Conservation (phyloP, 2,888 invertebrate genomes). For the Aporophyla nigra region DNA sequence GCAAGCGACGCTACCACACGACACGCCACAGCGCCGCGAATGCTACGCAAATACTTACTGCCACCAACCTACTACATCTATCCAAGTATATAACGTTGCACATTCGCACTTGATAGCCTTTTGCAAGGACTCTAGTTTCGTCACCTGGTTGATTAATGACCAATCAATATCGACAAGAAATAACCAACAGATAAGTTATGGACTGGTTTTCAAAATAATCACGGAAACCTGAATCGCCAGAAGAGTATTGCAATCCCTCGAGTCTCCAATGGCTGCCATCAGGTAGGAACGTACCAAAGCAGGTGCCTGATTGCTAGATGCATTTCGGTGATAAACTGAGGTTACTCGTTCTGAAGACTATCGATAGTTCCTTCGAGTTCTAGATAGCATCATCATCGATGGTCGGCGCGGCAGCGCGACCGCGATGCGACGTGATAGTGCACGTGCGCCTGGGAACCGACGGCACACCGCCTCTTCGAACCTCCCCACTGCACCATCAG, state of each 20-base stretch:
- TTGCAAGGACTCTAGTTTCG: neutral
- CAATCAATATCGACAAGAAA: neutral
- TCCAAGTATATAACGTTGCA: neutral
- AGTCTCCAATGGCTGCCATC: neutral
- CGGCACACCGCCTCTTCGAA: neutral
- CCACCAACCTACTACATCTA: constrained; percentile 9
- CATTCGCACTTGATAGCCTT: neutral
- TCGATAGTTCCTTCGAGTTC: neutral
- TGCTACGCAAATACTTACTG: constrained; percentile 15
- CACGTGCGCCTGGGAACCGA: constrained; percentile 68
- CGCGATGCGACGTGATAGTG: constrained; percentile 64
- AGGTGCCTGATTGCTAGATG: neutral
- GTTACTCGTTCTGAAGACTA: neutral
- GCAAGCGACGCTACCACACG: constrained; percentile 65
- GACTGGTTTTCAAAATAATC: neutral
- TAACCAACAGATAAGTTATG: neutral
- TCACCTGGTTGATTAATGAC: neutral
- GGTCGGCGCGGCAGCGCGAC: constrained; percentile 17
- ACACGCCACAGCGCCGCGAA: constrained; percentile 31
- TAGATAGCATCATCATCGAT: neutral
- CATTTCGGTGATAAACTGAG: neutral
- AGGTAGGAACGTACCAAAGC: no score
- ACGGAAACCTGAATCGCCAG: neutral
- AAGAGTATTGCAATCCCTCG: neutral
- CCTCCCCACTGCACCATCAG: neutral